Base-by-base conservation (phyloP, 2,888 invertebrate genomes). In the Nomada flava region DNA sequence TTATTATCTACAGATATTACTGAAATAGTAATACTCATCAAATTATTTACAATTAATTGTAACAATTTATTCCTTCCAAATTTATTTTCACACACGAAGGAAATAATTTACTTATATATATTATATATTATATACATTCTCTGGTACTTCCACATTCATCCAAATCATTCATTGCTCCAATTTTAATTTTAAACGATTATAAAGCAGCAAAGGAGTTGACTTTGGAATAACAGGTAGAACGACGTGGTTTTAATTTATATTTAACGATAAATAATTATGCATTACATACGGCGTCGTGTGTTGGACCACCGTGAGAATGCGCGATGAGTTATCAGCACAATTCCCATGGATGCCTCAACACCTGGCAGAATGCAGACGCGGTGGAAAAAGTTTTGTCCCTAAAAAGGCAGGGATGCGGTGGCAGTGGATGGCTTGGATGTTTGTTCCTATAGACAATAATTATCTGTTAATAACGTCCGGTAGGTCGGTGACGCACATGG, bases 311-410 rank as follows among this genome's bases (percentile, higher is more conserved):
- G 92, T 93, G 92, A 93, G 93, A 93, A 93, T 92, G 87, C 67
- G 85, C 90, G 92, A 92, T 93, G 92, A 92, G 92, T 92, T 92
- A 93, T 93, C 93, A 92, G 91, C 91, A 90, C 89, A 92, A 93
- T 93, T 93, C 93, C 92, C 93, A 93, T 92, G 92, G 91, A 93
- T 89, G 89, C 90, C 89, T 91, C 91, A 91, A 92, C 93, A 93
- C 93, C 93, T 93, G 93, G 93, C 89, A 89, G 88, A 90, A 90
- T 88, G 85, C 79, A 67, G 76, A 76, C 82, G 87, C 65, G 68
- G 67, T 77, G 78, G 85, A 67, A 71, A 77, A 92, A 92, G 90
- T 92, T 88, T 92, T 91, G 92, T 90, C 92, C 84, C 15, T 79
- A 81, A 86, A 85, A 89, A 88, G 74, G 85, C 78, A 57, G 53